phyloP scores from a whole-genome alignment of 2,888 invertebrate genomes.

The Hypolimnas misippus region DNA sequence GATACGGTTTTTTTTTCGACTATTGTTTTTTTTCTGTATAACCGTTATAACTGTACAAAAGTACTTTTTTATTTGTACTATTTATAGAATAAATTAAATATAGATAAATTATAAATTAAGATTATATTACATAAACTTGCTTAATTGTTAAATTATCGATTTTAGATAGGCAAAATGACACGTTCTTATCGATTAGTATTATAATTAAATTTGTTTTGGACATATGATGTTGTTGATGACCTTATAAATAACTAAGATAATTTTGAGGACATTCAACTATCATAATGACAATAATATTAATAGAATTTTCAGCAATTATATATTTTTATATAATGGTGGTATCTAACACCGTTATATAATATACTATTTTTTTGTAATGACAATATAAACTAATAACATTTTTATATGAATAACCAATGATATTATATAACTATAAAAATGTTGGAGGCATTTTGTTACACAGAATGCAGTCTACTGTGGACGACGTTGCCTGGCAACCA shows the following conservation, averaged over 20 bases:
- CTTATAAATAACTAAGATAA: not conserved
- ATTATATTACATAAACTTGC: too few relatives aligned
- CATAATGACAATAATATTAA: not conserved
- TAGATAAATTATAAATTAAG: not conserved
- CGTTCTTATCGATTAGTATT: too few relatives aligned
- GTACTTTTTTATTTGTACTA: not conserved
- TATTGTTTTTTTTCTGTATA: not conserved
- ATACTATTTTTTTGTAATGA: too few relatives aligned
- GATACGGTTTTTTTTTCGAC: constrained; percentile 13
- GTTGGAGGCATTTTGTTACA: too few relatives aligned
- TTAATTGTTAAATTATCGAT: not conserved
- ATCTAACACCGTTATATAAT: too few relatives aligned
- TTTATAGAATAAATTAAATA: not conserved
- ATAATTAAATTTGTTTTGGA: not conserved
- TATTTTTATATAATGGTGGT: too few relatives aligned
- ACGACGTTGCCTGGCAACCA: too few relatives aligned
- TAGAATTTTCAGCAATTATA: not conserved
- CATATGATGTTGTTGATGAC: not conserved
- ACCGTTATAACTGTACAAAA: not conserved
- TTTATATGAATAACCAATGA: too few relatives aligned
- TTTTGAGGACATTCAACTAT: not conserved
- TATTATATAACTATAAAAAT: too few relatives aligned
- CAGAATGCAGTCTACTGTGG: too few relatives aligned
- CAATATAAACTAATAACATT: too few relatives aligned
- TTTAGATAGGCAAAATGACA: not conserved